These are phyloP conservation scores for Craniophora ligustri DNA, from an alignment of 2,888 invertebrate genomes.

Conservation along the genomic window DNA sequence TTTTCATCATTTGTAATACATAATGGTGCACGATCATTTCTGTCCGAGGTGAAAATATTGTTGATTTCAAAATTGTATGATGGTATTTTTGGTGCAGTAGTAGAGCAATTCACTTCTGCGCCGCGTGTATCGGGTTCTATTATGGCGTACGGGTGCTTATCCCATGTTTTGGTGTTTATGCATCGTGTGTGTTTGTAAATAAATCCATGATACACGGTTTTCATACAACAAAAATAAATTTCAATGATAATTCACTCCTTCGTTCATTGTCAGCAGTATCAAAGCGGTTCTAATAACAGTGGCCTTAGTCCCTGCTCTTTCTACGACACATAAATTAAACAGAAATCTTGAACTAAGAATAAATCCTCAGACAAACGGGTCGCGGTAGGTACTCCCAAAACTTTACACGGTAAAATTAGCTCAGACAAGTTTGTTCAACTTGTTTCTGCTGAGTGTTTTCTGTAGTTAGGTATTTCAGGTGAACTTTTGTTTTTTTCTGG, in stretches of 20 bases:
- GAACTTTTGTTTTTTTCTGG: conserved; percentile 31
- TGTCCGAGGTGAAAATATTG: no score
- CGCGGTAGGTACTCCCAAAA: conserved; percentile 36
- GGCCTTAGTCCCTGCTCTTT: background rate
- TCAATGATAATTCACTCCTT: background rate
- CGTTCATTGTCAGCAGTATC: background rate
- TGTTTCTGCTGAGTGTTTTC: conserved; percentile 39
- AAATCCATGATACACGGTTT: no score
- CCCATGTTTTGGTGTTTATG: no score
- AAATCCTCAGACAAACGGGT: conserved; percentile 35
- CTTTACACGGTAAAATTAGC: conserved; percentile 47
- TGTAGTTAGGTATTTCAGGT: conserved; percentile 37
- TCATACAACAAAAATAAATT: no score
- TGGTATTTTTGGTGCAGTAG: no score
- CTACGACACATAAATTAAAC: conserved; percentile 26
- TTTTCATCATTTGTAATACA: no score
- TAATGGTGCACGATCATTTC: no score
- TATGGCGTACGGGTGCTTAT: no score
- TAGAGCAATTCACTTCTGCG: no score
- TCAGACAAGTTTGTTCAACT: conserved; percentile 42
- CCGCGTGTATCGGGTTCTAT: no score
- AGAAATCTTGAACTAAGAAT: conserved; percentile 30
- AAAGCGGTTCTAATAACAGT: background rate
- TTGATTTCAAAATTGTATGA: no score
- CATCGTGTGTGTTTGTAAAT: no score